These are phyloP conservation scores for Pyrrhosoma nymphula DNA, from an alignment of 2,888 invertebrate species.

Conservation along the genomic window DNA sequence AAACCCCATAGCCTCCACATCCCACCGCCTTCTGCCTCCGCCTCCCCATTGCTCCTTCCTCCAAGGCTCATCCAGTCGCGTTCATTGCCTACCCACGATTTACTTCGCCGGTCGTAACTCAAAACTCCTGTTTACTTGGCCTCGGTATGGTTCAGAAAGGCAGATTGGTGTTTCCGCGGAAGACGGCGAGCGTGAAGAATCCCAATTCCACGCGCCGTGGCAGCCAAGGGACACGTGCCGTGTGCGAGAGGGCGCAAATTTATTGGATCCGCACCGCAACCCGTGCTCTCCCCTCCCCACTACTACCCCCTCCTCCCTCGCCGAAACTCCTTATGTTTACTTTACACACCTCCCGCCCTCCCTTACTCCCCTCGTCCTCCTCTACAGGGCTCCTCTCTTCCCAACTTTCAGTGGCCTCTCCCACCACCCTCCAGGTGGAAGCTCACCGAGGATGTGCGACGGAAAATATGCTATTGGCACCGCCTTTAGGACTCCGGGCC, in stretches of 20 bases:
- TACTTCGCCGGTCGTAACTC: slow-evolving; percentile 13
- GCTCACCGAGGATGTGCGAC: not conserved
- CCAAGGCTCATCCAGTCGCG: not conserved
- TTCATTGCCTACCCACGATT: slow-evolving; percentile 34
- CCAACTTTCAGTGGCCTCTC: not conserved
- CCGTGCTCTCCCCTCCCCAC: not conserved
- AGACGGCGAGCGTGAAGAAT: slow-evolving; percentile 11
- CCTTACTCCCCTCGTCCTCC: not conserved
- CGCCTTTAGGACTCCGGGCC: not conserved
- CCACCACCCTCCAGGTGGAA: not conserved
- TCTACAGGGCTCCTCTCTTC: not conserved
- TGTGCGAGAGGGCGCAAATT: not conserved
- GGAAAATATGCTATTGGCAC: not conserved
- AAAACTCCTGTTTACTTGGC: slow-evolving; percentile 18
- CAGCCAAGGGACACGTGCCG: slow-evolving; percentile 26
- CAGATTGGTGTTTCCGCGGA: not conserved
- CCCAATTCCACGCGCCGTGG: slow-evolving; percentile 13
- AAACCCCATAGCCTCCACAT: not conserved
- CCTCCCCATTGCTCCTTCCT: not conserved
- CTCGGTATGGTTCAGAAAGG: not conserved
- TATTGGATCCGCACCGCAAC: slow-evolving; percentile 14
- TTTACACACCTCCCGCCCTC: not conserved
- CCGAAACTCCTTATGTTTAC: not conserved
- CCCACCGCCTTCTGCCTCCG: not conserved
- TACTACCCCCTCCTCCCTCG: not conserved